Base-by-base conservation (phyloP, 2,888 invertebrate genomes). In the Cosmia pyralina region DNA sequence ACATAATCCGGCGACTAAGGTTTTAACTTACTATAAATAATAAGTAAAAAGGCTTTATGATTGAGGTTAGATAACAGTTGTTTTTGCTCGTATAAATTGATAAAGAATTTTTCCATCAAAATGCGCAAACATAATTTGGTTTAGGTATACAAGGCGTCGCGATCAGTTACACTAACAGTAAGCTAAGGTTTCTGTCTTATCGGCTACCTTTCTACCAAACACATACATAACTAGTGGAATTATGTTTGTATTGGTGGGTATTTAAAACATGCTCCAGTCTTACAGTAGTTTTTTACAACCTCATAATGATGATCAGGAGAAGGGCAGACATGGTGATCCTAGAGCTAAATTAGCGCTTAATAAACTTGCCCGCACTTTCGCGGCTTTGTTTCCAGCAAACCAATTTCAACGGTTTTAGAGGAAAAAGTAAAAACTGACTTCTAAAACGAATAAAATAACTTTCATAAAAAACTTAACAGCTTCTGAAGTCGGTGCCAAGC, bases 81-180 rank as follows among this genome's bases (percentile, higher is more conserved):
- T 75, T 79, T 70, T 75, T 69, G 52, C 22, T 22, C 69, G 10
- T 48, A 72, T 81, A 84, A 81, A 76, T 76, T 72, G 67, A 84
- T 85, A 79, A 72, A 74, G 66, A 77, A 65, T 72, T 75, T 79
- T 83, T 72, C 69, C 70, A 80, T 76, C 76, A 79, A 72, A 85
- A 68, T 72, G 60, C 50, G 81, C 75, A 84, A 87, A 84, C 82
- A 85, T 70, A 75, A 85, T 86, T 85, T 84, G 77, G 79, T 79
- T 82, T 77, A 59, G 60, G 76, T 79, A 77, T 77, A 85, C 76
- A 77, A 52, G 57, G 53, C 53, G 71, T 60, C 55, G 52, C 67
- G 78, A 82, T 82, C 79, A 83, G 68, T 83, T 85, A 79, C 77
- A 73, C 82, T 65, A 79, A 74, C 64, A 74, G 69, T 70, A 80